Evolutionary conservation across 2,113 vertebrate species (phyloP).

Genomic region (Hystrix brachyura): DNA sequence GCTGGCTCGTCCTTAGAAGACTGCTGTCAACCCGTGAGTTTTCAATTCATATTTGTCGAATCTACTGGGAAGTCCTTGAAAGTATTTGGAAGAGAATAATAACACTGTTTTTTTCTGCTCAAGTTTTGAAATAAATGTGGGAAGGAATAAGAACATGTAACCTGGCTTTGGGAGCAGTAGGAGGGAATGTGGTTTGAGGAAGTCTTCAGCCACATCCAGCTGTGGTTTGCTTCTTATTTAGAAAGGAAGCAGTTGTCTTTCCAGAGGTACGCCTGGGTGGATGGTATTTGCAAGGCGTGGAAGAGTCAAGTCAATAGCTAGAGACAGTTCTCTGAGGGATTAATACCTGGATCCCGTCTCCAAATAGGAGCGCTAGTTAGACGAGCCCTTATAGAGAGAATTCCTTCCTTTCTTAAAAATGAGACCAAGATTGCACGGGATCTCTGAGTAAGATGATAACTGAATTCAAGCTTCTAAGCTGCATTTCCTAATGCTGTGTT

Average conservation of each 20-base stretch:
- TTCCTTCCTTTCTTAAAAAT: slow-evolving; percentile 35
- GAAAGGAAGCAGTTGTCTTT: slow-evolving; percentile 56
- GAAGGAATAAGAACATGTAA: neutral
- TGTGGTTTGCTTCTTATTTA: slow-evolving; percentile 57
- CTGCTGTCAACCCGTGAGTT: neutral
- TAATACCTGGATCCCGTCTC: slow-evolving; percentile 38
- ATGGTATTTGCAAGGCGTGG: slow-evolving; percentile 29
- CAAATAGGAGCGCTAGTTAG: slow-evolving; percentile 51
- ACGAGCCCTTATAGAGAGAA: neutral
- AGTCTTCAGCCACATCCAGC: neutral
- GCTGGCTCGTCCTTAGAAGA: neutral
- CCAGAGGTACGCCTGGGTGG: slow-evolving; percentile 31
- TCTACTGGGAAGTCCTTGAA: neutral
- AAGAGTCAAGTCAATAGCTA: slow-evolving; percentile 19
- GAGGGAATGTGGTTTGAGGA: neutral
- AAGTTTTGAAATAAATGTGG: slow-evolving; percentile 36
- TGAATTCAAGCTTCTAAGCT: neutral
- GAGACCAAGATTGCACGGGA: neutral
- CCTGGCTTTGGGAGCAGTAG: neutral
- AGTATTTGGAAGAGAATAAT: slow-evolving; percentile 32
- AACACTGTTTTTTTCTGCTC: neutral
- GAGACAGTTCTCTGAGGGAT: slow-evolving; percentile 18
- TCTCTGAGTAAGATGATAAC: neutral
- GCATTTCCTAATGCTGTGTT: neutral
- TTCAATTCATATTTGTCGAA: neutral